Evolutionary conservation across 2,888 invertebrate genomes (phyloP).

Genomic region (Criorhina ranunculi): DNA sequence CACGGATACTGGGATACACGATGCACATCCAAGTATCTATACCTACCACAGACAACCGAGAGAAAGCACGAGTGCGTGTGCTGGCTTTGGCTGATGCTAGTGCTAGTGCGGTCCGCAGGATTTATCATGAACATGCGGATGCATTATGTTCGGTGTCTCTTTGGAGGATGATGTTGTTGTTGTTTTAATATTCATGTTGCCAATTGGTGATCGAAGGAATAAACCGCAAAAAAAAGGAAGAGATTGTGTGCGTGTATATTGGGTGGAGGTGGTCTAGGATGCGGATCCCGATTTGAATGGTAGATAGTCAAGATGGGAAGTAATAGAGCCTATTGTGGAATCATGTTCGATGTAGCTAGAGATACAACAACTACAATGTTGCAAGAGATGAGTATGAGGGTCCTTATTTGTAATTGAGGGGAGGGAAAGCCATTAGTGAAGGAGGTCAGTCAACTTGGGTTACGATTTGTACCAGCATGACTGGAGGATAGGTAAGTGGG

Average conservation of each 20-base stretch:
- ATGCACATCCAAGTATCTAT: conserved; percentile 63
- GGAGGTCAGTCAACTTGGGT: not conserved
- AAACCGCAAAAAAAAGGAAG: conserved; percentile 16
- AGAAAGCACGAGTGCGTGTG: conserved; percentile 40
- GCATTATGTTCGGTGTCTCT: conserved; percentile 73
- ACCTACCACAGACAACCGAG: conserved; percentile 57
- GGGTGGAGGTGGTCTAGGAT: conserved; percentile 37
- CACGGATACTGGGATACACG: conserved; percentile 62
- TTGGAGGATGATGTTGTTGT: conserved; percentile 54
- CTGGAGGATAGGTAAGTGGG: too few species aligned
- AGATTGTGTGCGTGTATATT: conserved; percentile 23
- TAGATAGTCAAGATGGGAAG: not conserved
- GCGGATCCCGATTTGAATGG: conserved; percentile 42
- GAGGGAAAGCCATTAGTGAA: not conserved
- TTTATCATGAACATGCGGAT: conserved; percentile 75
- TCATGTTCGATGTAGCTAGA: not conserved
- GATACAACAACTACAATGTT: not conserved
- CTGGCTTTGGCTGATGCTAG: not conserved
- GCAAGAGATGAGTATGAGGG: not conserved
- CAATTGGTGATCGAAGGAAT: conserved; percentile 68
- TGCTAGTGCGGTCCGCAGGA: conserved; percentile 64
- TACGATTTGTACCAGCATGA: too few species aligned
- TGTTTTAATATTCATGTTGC: conserved; percentile 64
- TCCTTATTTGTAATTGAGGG: conserved; percentile 4
- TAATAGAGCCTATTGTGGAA: conserved; percentile 19